phyloP scores from a whole-genome alignment of 2,888 invertebrate genomes.

The Parnassius apollo region DNA sequence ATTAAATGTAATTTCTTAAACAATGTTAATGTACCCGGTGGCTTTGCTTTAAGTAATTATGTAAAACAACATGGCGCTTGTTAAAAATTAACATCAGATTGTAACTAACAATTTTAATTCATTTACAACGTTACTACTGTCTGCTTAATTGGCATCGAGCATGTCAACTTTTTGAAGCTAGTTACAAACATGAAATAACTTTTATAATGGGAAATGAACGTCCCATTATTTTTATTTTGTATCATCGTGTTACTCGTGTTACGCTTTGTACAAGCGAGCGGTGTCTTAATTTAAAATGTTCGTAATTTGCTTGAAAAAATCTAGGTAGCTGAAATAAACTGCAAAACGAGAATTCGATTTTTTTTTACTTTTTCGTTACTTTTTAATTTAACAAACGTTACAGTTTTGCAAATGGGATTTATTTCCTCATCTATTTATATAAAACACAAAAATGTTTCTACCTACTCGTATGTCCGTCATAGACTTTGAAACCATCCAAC shows the following conservation, averaged over 20 bases:
- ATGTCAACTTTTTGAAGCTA: no score
- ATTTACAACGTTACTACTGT: neutral
- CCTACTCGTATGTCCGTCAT: no score
- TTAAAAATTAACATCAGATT: constrained; percentile 9
- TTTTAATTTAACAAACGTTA: no score
- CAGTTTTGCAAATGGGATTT: no score
- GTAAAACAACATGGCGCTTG: neutral
- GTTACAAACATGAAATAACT: neutral
- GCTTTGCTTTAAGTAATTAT: constrained; percentile 1
- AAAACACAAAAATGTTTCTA: no score
- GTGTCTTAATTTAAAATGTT: constrained; percentile 1
- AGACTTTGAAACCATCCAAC: no score
- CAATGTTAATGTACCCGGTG: neutral
- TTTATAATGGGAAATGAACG: neutral
- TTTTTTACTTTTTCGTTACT: no score
- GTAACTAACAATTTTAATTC: neutral
- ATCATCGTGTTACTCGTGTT: neutral
- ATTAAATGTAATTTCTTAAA: no score
- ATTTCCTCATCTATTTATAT: no score
- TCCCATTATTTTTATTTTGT: constrained; percentile 1
- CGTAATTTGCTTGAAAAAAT: neutral
- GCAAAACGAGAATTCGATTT: no score
- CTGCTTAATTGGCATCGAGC: constrained; percentile 6
- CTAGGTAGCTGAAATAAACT: neutral
- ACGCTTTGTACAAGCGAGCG: neutral